A percentile compares a stretch with the other conserved stretches of the same genome.
Evolutionary conservation across 2,888 invertebrate species (phyloP).

Genomic region (Tromatobia lineatoria): DNA sequence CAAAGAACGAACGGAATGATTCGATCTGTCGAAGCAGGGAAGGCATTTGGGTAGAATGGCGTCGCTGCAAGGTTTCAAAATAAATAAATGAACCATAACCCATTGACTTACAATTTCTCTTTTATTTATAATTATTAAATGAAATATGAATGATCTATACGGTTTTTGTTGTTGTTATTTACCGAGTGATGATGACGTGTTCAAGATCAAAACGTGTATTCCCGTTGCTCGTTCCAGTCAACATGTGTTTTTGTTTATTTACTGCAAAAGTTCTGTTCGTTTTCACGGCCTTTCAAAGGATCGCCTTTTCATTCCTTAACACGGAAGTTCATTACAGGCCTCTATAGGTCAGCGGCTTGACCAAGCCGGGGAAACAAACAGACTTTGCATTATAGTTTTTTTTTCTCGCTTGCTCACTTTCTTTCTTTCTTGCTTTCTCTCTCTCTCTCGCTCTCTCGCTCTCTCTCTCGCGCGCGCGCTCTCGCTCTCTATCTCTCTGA

Average conservation of each 20-base stretch:
- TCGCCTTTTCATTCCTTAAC: neutral
- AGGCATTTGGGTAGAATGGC: constrained; percentile 11
- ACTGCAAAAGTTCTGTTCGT: constrained; percentile 13
- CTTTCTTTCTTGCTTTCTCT: constrained; percentile 2
- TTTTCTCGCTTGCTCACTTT: no score
- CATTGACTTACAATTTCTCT: constrained; percentile 44
- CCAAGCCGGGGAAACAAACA: neutral
- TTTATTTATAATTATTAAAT: constrained; percentile 65
- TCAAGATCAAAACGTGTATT: constrained; percentile 66
- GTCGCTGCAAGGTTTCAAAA: constrained; percentile 53
- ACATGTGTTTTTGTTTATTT: constrained; percentile 21
- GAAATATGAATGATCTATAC: constrained; percentile 55
- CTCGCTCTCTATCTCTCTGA: constrained; percentile 35
- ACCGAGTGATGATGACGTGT: constrained; percentile 63
- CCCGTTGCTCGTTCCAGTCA: constrained; percentile 29
- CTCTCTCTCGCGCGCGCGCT: constrained; percentile 34
- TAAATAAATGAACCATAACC: constrained; percentile 52
- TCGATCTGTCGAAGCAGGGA: constrained; percentile 8
- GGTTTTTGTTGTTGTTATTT: constrained; percentile 29
- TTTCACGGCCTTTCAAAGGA: neutral
- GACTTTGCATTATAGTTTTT: neutral
- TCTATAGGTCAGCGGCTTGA: neutral
- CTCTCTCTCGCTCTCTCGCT: neutral
- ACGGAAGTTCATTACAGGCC: neutral
- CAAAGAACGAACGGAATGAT: constrained; percentile 10